Conservation (phyloP, 2,797 vertebrate genomes). For the Kryptolebias ocellatus region DNA sequence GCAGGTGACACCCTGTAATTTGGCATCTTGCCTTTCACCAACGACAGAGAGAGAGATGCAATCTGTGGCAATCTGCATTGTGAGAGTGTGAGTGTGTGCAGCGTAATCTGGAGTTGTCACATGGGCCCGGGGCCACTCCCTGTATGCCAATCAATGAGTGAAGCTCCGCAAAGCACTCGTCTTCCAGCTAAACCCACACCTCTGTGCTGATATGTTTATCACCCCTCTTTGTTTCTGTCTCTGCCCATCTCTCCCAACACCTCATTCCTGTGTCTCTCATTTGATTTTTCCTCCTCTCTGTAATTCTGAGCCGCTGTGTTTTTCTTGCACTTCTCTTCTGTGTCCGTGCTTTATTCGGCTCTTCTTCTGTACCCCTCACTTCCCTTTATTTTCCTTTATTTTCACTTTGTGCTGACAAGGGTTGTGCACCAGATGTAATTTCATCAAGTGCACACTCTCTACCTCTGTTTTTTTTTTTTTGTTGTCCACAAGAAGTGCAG, state of each 20-base stretch:
- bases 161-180: conserved; percentile 90
- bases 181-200: conserved; percentile 95
- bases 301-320: conserved; percentile 31
- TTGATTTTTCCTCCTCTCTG: conserved; percentile 41
- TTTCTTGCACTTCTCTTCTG: conserved; percentile 24
- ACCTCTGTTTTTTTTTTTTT: conserved; percentile 3
- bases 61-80: conserved; percentile 64
- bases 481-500: conserved; percentile 21
- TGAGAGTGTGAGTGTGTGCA: conserved; percentile 36
- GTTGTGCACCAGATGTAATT: conserved; percentile 37
- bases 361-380: conserved; percentile 28
- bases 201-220: conserved; percentile 98
- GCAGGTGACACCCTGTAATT: conserved; percentile 95
- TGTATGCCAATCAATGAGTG: conserved; percentile 98
- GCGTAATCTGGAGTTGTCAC: conserved; percentile 99
- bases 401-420: conserved; percentile 12
- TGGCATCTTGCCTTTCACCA: conserved; percentile 87
- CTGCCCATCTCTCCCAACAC: conserved; percentile 43
- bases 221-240: conserved; percentile 77
- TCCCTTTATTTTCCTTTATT: conserved; percentile 14
- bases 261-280: conserved; percentile 42
- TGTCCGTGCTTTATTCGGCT: conserved; percentile 25
- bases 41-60: conserved; percentile 90
- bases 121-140: conserved; percentile 87
- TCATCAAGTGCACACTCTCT: conserved; percentile 39